Base-by-base conservation (phyloP, 2,797 vertebrate species). In the Cossypha polioptera region DNA sequence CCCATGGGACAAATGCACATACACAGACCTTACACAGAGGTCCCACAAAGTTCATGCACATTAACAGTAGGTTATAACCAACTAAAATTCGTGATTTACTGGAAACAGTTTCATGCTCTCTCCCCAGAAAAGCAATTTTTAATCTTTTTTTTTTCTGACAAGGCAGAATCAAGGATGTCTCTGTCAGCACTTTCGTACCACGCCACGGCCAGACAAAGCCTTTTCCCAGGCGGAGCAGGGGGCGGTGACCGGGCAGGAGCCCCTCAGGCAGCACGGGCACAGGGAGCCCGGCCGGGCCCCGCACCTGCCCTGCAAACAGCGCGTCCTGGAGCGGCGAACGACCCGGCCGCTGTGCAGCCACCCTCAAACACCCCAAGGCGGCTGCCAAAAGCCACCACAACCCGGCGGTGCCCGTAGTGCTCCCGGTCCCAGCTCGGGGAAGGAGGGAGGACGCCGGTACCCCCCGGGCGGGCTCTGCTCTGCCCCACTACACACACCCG, bases 171-270 rank as follows among this genome's bases (percentile, higher is more conserved):
- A n/a, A 4, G 5, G 31, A 36, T 5, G 15, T 3, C 9, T 22
- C 4, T 7, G 26, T 4, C 26, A 5, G 6, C 6, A 3, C 29
- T 10, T 10, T 5, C 1, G 10, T 9, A 3, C 5, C 18, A 2
- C 4, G 11, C 6, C 65, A 29, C 5, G 5, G 16, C 4, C 29
- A 13, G 5, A 20, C 16, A 12, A 22, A 58, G 48, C 11, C 3
- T 10, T 2, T 48, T 12, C 31, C 11, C 15, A 4, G n/a, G 16
- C 0, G 5, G 22, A 9, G 19, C 14, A 5, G 24, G 9, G 35
- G 7, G 10, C 3, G 17, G 2, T 5, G 63, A 1, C 11, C 5
- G 9, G 14, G 48, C 48, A 47, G 72, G 40, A 33, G 54, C 9
- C 13, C 2, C 17, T 1, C 21, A 3, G 21, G 38, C 33, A 0